Evolutionary conservation across 2,888 invertebrate species (phyloP).

Genomic region (Lasioglossum vierecki): DNA sequence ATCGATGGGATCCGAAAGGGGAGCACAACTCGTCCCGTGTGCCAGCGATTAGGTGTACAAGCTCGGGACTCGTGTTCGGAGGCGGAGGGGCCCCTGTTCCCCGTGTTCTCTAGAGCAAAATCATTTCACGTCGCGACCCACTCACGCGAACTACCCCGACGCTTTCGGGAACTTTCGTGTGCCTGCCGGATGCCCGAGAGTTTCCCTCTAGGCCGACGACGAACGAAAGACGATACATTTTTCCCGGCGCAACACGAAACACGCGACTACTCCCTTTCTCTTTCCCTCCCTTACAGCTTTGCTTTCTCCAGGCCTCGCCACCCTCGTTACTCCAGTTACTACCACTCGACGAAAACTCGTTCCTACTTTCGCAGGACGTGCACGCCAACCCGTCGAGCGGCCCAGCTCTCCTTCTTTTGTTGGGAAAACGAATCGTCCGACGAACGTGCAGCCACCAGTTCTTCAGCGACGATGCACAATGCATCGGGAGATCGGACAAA

Average conservation of each 20-base stretch:
- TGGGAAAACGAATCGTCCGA: not conserved
- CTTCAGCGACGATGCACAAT: not conserved
- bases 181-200: constrained; percentile 12
- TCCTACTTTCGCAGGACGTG: not conserved
- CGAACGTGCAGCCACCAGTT: not conserved
- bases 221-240: constrained; percentile 29
- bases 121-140: constrained; percentile 33
- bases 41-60: constrained; percentile 6
- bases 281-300: not conserved
- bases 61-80: not conserved
- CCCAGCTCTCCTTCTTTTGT: not conserved
- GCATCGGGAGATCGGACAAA: not conserved
- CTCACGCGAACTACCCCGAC: constrained; percentile 19
- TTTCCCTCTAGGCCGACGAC: constrained; percentile 6
- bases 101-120: constrained; percentile 15
- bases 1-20: constrained; percentile 1
- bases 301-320: not conserved
- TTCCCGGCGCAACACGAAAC: constrained; percentile 34
- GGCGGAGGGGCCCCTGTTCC: not conserved
- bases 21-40: not conserved
- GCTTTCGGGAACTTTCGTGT: constrained; percentile 17
- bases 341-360: constrained; percentile 12
- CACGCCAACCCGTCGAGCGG: not conserved
- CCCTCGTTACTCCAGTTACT: constrained; percentile 12
- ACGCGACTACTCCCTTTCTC: constrained; percentile 26